A percentile compares a stretch with the other conserved stretches of the same genome.
Conservation (phyloP, 1,140 invertebrate genomes). For the Zophobas morio region DNA sequence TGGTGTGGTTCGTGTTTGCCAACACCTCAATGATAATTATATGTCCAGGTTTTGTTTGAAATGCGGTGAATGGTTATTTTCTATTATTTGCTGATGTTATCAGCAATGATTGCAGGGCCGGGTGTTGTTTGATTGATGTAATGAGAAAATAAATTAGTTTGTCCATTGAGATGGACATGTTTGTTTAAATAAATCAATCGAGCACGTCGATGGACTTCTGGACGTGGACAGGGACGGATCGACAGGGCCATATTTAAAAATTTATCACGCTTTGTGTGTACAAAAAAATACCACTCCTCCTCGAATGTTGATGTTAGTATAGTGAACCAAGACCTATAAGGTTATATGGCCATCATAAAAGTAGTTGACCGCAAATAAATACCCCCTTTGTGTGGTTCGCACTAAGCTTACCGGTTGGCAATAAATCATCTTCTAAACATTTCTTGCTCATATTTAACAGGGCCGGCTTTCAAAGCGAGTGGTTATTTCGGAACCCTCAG, state of each 20-base stretch:
- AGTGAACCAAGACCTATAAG: no score
- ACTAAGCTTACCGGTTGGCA: no score
- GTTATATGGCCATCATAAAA: no score
- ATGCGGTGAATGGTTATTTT: constrained; percentile 47
- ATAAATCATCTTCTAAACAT: no score
- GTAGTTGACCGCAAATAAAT: no score
- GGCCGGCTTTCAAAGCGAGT: no score
- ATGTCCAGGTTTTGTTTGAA: constrained; percentile 47
- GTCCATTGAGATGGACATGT: constrained; percentile 25
- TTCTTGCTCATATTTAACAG: no score
- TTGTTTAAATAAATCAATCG: constrained; percentile 41
- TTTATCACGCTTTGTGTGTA: no score
- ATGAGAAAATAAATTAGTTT: constrained; percentile 52
- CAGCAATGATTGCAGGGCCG: constrained; percentile 40
- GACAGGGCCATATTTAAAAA: background rate
- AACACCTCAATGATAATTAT: constrained; percentile 50
- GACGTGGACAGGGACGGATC: background rate
- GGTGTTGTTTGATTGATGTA: constrained; percentile 46
- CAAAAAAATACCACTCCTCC: no score
- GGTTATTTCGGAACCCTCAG: no score
- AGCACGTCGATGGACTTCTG: background rate
- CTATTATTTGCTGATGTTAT: constrained; percentile 50
- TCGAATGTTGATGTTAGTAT: no score
- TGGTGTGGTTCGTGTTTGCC: constrained; percentile 32
- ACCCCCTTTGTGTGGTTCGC: no score